Conservation (phyloP, 2,113 vertebrate genomes). For the Ceratotherium simum region DNA sequence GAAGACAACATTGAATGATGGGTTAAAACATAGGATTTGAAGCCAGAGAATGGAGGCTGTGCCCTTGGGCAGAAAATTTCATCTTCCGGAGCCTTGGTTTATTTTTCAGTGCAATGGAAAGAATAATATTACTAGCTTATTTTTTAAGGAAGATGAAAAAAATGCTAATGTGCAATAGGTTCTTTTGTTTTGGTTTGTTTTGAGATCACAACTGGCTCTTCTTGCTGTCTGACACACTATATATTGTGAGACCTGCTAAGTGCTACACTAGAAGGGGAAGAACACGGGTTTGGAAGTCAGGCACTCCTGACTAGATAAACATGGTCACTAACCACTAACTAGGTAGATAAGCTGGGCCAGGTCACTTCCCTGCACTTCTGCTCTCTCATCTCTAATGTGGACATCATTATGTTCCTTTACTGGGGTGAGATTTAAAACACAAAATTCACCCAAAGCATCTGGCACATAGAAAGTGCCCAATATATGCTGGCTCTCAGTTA, state of each 20-base stretch:
- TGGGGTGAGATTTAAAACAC: neutral
- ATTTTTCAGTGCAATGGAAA: neutral
- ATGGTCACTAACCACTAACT: neutral
- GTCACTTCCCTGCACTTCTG: rapidly evolving
- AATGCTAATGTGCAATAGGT: neutral
- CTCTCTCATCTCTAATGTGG: neutral
- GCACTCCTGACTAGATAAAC: neutral
- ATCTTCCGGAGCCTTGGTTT: neutral
- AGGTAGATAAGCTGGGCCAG: neutral
- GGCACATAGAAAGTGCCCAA: rapidly evolving
- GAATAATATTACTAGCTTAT: neutral
- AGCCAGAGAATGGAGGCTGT: neutral
- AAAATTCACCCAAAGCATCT: neutral
- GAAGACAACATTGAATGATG: neutral
- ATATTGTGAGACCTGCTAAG: neutral
- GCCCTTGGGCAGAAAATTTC: neutral
- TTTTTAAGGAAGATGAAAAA: neutral
- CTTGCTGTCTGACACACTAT: rapidly evolving
- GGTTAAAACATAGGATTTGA: neutral
- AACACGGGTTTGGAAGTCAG: neutral
- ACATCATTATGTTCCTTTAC: rapidly evolving
- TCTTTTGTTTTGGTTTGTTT: neutral
- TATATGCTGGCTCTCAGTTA: neutral
- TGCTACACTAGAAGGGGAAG: neutral
- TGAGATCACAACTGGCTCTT: neutral